These are phyloP conservation scores for Ceratitis capitata DNA, from an alignment of 1,140 invertebrate genomes.

Conservation along the genomic window DNA sequence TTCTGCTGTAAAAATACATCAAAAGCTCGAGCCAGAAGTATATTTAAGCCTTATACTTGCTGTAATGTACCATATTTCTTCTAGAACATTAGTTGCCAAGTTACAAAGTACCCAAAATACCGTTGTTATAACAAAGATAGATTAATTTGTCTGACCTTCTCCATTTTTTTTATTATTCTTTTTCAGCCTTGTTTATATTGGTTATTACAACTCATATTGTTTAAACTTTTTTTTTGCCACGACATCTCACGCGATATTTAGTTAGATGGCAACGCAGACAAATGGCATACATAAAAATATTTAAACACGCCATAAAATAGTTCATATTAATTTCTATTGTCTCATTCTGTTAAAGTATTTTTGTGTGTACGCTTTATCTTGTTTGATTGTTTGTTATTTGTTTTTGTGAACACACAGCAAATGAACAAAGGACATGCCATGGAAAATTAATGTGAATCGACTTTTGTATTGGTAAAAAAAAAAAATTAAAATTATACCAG, in stretches of 20 bases:
- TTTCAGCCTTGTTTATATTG: background rate
- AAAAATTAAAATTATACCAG: too few relatives aligned
- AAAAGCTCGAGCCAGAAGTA: too few relatives aligned
- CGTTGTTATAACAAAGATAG: too few relatives aligned
- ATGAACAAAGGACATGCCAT: background rate
- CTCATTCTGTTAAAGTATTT: slow-evolving; percentile 40
- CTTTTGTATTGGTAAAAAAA: too few relatives aligned
- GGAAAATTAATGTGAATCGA: too few relatives aligned
- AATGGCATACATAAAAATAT: slow-evolving; percentile 50
- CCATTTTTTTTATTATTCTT: background rate
- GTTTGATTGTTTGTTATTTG: background rate
- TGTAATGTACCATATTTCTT: too few relatives aligned
- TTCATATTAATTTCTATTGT: slow-evolving; percentile 55
- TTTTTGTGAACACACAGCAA: background rate
- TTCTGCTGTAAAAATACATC: too few relatives aligned
- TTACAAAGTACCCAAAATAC: too few relatives aligned
- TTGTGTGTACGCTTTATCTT: background rate
- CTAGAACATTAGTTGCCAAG: too few relatives aligned
- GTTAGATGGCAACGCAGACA: background rate
- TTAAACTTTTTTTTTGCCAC: background rate
- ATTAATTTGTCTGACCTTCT: too few relatives aligned
- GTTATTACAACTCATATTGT: background rate
- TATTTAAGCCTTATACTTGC: too few relatives aligned
- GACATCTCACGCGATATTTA: background rate
- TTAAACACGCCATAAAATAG: slow-evolving; percentile 64